Conservation (phyloP, 2,113 vertebrate genomes). For the Rhea americana region DNA sequence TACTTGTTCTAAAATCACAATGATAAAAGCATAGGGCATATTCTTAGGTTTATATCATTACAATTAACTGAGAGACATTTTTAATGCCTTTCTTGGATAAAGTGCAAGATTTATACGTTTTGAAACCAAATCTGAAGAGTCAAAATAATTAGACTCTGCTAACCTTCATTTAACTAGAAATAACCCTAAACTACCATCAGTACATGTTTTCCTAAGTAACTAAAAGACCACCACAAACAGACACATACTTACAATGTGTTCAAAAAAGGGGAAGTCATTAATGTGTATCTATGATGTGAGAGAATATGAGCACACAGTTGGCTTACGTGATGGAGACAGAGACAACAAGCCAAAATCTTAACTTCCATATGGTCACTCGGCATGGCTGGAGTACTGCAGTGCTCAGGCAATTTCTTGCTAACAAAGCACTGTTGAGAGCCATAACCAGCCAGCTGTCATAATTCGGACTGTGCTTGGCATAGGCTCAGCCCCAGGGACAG, state of each 20-base stretch:
- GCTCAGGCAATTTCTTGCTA: constrained; percentile 16
- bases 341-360: constrained; percentile 1
- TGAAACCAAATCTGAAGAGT: background rate
- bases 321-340: background rate
- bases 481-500: background rate
- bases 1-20: background rate
- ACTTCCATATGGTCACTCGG: background rate
- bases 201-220: background rate
- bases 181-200: background rate
- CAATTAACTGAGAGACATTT: background rate
- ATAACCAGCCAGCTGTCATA: background rate
- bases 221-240: background rate
- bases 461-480: background rate
- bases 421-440: background rate
- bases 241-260: background rate
- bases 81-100: background rate
- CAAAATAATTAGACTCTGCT: background rate
- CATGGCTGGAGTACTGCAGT: background rate
- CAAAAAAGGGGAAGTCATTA: background rate
- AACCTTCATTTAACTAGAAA: background rate
- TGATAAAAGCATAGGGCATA: background rate
- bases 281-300: background rate
- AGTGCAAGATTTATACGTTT: background rate
- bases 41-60: background rate
- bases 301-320: background rate